Percentiles rank a stretch among this genome's conserved stretches.
Conservation (phyloP, 2,888 invertebrate species). For the Mesopsocus fuscifrons region DNA sequence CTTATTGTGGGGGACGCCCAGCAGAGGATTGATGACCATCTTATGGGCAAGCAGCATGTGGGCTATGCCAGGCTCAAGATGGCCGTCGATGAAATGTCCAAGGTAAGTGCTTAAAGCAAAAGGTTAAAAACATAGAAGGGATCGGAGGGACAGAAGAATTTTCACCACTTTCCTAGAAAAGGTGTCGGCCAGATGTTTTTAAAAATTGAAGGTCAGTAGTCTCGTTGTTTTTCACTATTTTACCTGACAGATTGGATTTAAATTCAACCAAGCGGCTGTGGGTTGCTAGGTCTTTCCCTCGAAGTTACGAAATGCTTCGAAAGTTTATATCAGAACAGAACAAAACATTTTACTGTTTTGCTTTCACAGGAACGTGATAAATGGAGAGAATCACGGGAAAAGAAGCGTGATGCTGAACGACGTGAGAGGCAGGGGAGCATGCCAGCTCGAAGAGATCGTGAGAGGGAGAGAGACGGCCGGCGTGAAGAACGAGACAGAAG, state of each 20-base stretch:
- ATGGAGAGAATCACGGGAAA: conserved; percentile 32
- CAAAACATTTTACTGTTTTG: conserved; percentile 12
- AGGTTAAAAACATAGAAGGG: too few relatives aligned
- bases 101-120: too few relatives aligned
- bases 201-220: neutral
- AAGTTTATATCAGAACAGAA: neutral
- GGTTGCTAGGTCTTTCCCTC: neutral
- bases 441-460: conserved; percentile 18
- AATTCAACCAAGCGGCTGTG: neutral
- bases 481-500: conserved; percentile 19
- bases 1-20: conserved; percentile 98
- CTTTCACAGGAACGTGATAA: conserved; percentile 27
- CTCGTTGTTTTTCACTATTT: neutral
- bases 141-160: conserved; percentile 23
- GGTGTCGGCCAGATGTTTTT: too few relatives aligned
- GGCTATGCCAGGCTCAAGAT: conserved; percentile 52
- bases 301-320: neutral
- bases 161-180: neutral
- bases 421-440: conserved; percentile 25
- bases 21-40: conserved; percentile 91
- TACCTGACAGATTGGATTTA: too few relatives aligned
- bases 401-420: conserved; percentile 30
- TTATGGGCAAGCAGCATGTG: conserved; percentile 96
- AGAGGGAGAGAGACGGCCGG: conserved; percentile 20
- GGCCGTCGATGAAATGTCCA: conserved; percentile 33